Evolutionary conservation across 37 sponge, comb jelly and placozoan genomes (phyloP).

Genomic region (Chondrosia reniformis): DNA sequence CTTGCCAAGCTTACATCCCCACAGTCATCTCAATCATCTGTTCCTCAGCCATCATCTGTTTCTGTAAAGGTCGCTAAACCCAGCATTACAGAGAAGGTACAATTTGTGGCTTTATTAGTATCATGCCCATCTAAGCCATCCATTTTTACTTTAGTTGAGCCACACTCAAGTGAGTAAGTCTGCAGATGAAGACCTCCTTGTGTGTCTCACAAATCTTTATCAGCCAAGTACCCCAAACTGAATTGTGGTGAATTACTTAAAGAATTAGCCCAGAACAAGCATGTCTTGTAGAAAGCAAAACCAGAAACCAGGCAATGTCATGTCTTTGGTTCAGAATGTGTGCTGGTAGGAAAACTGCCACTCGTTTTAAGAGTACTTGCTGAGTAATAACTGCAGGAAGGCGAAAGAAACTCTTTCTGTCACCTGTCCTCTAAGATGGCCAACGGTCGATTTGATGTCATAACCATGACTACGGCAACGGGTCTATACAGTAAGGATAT

Average conservation of each 20-base stretch:
- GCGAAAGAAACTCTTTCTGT: too few relatives aligned
- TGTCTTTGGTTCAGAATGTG: constrained; percentile 49
- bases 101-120: not conserved
- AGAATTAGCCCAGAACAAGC: constrained; percentile 15
- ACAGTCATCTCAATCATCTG: not conserved
- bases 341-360: constrained; percentile 58
- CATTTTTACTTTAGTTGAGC: constrained; percentile 25
- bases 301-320: constrained; percentile 40
- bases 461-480: not conserved
- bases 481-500: too few relatives aligned
- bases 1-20: not conserved
- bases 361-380: too few relatives aligned
- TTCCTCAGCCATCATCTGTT: not conserved
- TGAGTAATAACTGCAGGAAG: too few relatives aligned
- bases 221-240: constrained; percentile 11
- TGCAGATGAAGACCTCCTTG: constrained; percentile 5
- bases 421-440: too few relatives aligned
- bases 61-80: not conserved
- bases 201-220: constrained; percentile 17
- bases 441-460: too few relatives aligned
- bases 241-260: constrained; percentile 30
- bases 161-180: constrained; percentile 20
- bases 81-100: not conserved
- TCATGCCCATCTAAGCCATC: constrained; percentile 31
- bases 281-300: constrained; percentile 18